Percentiles rank a stretch among this genome's conserved stretches.
Evolutionary conservation across 2,113 vertebrate species (phyloP).

Genomic region (Xerus inauris): DNA sequence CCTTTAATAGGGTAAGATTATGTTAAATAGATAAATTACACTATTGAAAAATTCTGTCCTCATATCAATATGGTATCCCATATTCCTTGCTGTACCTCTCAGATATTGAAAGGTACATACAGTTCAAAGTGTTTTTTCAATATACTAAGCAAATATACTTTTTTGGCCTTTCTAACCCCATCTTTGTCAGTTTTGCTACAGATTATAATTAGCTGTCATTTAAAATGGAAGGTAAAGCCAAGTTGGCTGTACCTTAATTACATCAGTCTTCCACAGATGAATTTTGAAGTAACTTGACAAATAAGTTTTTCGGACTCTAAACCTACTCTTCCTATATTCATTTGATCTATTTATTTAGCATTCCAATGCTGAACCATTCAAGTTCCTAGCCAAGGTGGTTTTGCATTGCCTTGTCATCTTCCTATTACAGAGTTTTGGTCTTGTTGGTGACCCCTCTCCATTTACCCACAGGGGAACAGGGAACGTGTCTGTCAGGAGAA

Average conservation of each 20-base stretch:
- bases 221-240: conserved; percentile 28
- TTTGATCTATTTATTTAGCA: background rate
- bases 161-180: background rate
- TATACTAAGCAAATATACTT: background rate
- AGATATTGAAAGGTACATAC: conserved; percentile 28
- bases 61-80: background rate
- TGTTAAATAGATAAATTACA: background rate
- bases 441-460: conserved; percentile 48
- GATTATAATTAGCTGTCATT: background rate
- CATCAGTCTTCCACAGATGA: background rate
- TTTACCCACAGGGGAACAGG: conserved; percentile 88
- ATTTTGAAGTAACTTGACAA: conserved; percentile 22
- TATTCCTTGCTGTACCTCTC: conserved; percentile 24
- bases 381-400: background rate
- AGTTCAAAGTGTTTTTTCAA: conserved; percentile 11
- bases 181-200: background rate
- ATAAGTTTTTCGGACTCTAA: conserved; percentile 45
- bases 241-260: background rate
- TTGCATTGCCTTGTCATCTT: background rate
- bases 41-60: conserved; percentile 10
- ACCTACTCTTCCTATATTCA: background rate
- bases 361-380: background rate
- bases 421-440: background rate
- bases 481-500: conserved; percentile 92
- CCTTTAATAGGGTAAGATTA: background rate